These are phyloP conservation scores for Pseudopipra pipra DNA, from an alignment of 2,113 vertebrate genomes.

Conservation along the genomic window DNA sequence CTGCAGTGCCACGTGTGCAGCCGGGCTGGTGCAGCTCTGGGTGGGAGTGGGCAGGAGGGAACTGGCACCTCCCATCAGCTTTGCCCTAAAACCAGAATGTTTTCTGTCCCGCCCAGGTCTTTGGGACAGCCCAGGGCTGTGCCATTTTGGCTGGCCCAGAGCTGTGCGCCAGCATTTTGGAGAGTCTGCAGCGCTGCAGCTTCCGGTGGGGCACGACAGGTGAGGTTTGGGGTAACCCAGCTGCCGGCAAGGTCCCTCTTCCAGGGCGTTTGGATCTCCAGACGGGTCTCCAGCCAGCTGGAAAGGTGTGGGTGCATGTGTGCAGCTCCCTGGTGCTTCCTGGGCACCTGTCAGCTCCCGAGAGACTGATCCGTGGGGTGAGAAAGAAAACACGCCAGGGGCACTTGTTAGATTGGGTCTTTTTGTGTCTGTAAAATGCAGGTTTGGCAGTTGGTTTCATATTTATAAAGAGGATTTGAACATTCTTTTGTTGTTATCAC, in stretches of 20 bases:
- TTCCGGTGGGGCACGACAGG: not conserved
- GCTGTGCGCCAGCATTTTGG: not conserved
- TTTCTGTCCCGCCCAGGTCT: not conserved
- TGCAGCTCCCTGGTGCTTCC: not conserved
- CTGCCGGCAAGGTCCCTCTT: not conserved
- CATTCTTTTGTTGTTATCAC: not conserved
- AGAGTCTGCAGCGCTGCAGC: not conserved
- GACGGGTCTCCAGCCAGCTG: not conserved
- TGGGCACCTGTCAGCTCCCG: not conserved
- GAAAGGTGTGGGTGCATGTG: not conserved
- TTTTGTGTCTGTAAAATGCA: not conserved
- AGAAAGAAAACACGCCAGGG: too few species aligned
- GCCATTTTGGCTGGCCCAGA: too few species aligned
- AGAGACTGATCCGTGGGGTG: not conserved
- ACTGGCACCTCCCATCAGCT: not conserved
- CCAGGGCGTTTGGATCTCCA: not conserved
- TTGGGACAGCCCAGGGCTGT: fast-evolving
- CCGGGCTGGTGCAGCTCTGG: not conserved
- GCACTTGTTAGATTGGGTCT: fast-evolving
- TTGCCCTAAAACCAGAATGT: not conserved
- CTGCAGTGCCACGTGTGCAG: not conserved
- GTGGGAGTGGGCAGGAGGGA: not conserved
- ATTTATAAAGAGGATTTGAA: not conserved
- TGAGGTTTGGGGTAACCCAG: not conserved
- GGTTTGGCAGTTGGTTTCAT: not conserved